Base-by-base conservation (phyloP, 2,797 vertebrate species). In the Chiroxiphia lanceolata region DNA sequence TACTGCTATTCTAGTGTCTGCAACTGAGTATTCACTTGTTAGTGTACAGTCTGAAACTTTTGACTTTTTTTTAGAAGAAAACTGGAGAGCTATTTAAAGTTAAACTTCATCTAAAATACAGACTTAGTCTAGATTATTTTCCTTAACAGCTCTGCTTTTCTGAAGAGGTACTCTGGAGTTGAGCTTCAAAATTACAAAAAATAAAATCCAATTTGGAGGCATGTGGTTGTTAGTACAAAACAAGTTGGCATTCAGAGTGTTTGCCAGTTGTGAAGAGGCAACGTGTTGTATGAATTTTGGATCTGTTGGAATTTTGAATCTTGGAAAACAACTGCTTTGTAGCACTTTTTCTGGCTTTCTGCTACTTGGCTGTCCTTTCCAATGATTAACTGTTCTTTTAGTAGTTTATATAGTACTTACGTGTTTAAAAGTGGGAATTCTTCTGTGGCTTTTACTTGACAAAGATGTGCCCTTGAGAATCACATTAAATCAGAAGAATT, bases 311-410 rank as follows among this genome's bases (percentile, higher is more conserved):
- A 57, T 83, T 68, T 26, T 38, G 48, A 83, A 22, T 83, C 65
- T 61, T 94, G 65, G 76, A 88, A 89, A 69, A 83, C 15, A 83
- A 9, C 56, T 77, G 51, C 50, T 88, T 71, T 83, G 45, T 83
- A 68, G 57, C 51, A 38, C 54, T 74, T 63, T 23, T 44, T 64
- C 60, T 91, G 83, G 29, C 76, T 78, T 90, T 56, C 70, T 88
- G 33, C 75, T 96, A 70, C 60, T 93, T 90, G 77, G 15, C 90
- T 85, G 60, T 85, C 64, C 60, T 94, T 93, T 76, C 71, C 54
- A 90, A 14, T 54, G 42, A 59, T 74, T 65, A 81, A 63, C 50
- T 84, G 21, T 87, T 90, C 40, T 79, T 45, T 42, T 56, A 61
- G 33, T 60, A 80, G 16, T 44, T 91, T 60, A 18, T 68, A 40